A percentile compares a stretch with the other conserved stretches of the same genome.
These are phyloP conservation scores for Anoplopoma fimbria DNA, from an alignment of 2,113 vertebrate species.

Conservation along the genomic window DNA sequence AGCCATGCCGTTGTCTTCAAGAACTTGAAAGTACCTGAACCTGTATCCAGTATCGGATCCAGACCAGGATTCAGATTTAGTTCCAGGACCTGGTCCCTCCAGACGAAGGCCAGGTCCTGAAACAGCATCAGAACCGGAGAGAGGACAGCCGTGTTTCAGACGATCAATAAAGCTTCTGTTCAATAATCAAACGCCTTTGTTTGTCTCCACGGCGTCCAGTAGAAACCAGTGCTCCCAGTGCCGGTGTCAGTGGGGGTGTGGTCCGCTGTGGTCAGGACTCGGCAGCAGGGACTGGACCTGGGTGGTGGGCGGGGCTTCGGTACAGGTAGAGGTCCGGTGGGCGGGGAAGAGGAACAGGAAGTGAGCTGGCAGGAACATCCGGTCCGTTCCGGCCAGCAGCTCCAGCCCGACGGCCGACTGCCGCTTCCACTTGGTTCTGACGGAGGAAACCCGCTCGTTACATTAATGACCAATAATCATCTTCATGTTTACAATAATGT, in stretches of 20 bases:
- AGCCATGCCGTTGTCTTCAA: neutral
- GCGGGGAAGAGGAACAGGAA: constrained; percentile 88
- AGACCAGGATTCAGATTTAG: neutral
- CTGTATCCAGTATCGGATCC: neutral
- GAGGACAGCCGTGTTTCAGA: no score
- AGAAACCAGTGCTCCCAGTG: neutral
- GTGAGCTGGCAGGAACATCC: constrained; percentile 89
- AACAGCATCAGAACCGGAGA: no score
- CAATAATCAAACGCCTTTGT: no score
- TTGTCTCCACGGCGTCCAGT: no score
- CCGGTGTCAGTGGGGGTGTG: constrained; percentile 9
- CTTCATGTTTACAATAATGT: no score
- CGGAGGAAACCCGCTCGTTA: no score
- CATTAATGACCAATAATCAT: no score
- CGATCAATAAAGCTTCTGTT: neutral
- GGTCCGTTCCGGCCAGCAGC: constrained; percentile 88
- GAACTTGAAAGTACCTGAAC: neutral
- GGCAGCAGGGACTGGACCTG: constrained; percentile 84
- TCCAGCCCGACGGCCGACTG: constrained; percentile 92
- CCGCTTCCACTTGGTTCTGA: constrained; percentile 89
- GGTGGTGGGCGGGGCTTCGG: constrained; percentile 61
- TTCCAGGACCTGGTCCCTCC: neutral
- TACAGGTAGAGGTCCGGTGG: constrained; percentile 90
- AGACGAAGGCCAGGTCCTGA: neutral
- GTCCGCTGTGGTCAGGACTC: constrained; percentile 84